Percentiles rank a stretch among this genome's conserved stretches.
Conservation (phyloP, 2,888 invertebrate genomes). For the Sycophila texana region DNA sequence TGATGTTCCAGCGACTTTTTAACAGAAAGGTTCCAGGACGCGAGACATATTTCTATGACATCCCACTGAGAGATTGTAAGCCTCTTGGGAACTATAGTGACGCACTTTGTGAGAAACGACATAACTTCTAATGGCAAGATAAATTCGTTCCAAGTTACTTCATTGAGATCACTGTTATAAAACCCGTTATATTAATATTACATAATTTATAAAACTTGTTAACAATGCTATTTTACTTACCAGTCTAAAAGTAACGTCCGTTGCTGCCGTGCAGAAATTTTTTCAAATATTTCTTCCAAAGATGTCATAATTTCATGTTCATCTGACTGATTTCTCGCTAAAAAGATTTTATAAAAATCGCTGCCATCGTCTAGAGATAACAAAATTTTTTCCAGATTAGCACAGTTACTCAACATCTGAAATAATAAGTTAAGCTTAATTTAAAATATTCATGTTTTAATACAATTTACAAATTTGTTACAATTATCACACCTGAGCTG, state of each 20-base stretch:
- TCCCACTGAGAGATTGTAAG: slow-evolving; percentile 82
- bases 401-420: slow-evolving; percentile 61
- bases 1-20: slow-evolving; percentile 64
- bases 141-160: slow-evolving; percentile 64
- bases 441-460: neutral
- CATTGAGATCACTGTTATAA: slow-evolving; percentile 62
- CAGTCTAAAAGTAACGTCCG: slow-evolving; percentile 64
- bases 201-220: slow-evolving; percentile 7
- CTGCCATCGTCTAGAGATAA: slow-evolving; percentile 52
- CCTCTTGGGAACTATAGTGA: slow-evolving; percentile 62
- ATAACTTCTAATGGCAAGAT: slow-evolving; percentile 67
- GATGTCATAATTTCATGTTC: slow-evolving; percentile 48
- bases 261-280: slow-evolving; percentile 62
- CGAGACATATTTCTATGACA: slow-evolving; percentile 83
- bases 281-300: slow-evolving; percentile 61
- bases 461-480: slow-evolving; percentile 6
- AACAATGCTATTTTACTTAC: slow-evolving; percentile 55
- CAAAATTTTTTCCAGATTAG: slow-evolving; percentile 56
- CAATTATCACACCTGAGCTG: slow-evolving; percentile 55
- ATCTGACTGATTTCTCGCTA: slow-evolving; percentile 61
- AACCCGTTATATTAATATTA: neutral
- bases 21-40: slow-evolving; percentile 81
- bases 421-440: slow-evolving; percentile 11
- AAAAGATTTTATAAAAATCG: slow-evolving; percentile 62
- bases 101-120: slow-evolving; percentile 64